phyloP scores from a whole-genome alignment of 2,888 invertebrate genomes.

The Ochropacha duplaris region DNA sequence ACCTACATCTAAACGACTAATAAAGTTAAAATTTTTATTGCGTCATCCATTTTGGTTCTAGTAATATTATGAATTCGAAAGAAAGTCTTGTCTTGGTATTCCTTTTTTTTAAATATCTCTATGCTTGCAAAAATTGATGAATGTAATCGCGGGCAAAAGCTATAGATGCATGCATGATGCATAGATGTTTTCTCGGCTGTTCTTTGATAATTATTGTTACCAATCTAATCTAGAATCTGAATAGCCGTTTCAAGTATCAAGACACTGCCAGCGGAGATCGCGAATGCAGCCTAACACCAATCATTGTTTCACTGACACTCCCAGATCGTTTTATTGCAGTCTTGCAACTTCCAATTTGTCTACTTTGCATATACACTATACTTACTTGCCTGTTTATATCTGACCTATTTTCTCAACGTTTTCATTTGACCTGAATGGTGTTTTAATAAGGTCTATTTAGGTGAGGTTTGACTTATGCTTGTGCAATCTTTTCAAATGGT shows the following conservation, averaged over 20 bases:
- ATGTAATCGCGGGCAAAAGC: too few relatives aligned
- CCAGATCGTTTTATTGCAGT: constrained; percentile 20
- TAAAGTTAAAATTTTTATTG: too few relatives aligned
- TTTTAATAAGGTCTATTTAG: constrained; percentile 7
- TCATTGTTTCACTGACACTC: constrained; percentile 23
- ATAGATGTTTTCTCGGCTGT: background rate
- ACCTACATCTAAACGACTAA: background rate
- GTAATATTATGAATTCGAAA: too few relatives aligned
- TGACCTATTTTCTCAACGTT: constrained; percentile 19
- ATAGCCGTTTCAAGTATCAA: constrained; percentile 11
- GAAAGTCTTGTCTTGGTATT: too few relatives aligned
- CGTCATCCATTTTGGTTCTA: too few relatives aligned
- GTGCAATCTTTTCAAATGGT: too few relatives aligned
- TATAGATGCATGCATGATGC: too few relatives aligned
- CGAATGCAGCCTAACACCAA: constrained; percentile 21
- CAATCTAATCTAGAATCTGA: background rate
- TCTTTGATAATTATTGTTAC: background rate
- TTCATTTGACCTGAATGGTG: constrained; percentile 8
- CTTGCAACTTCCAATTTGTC: constrained; percentile 23
- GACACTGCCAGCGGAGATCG: constrained; percentile 15
- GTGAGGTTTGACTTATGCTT: constrained; percentile 1
- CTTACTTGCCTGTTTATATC: constrained; percentile 20
- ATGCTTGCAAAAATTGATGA: too few relatives aligned
- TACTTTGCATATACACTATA: constrained; percentile 18
- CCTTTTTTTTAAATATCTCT: too few relatives aligned